Evolutionary conservation across 2,113 vertebrate genomes (phyloP), one percentile per base, ranked within the genome.

Genomic region (Gallinago jamesoni): DNA sequence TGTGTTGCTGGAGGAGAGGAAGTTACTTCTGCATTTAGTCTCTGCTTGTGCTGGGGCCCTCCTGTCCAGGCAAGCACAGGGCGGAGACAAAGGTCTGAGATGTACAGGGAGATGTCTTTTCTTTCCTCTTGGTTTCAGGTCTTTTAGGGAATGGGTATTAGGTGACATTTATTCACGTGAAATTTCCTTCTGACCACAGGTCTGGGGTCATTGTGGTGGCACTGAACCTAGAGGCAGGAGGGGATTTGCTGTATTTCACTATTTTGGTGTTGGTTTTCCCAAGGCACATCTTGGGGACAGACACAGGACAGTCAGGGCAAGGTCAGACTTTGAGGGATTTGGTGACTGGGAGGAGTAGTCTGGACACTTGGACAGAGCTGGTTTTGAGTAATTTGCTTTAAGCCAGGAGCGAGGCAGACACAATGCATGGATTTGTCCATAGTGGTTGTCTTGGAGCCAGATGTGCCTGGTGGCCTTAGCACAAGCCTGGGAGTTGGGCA

Each of bases 1-100:
- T 20, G 28, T 74, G 47, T 68, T 91, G 74, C 75, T 92, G 75
- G 31, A 79, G 14, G 89, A 74, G 81, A 95, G 96, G 96, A 98
- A 97, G 93, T 97, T 67, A 64, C 94, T 98, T 98, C 94, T 97
- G 84, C 94, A 82, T 98, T 98, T 98, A 31, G 28, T 96, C 95
- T 72, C 45, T 96, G 69, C 69, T 94, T 74, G 39, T 95, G 75
- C 91, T 84, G 91, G 47, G 69, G 41, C 73, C 30, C 55, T 93
- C 64, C 83, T 95, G 93, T 95, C 77, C 84, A 66, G 87, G 91
- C 94, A 90, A 74, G 93, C 30, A 3, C 89, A 75, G 93, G 87
- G 57, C 6, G 0, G 78, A 96, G 63, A 35, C 69, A 86, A 30
- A 57, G 48, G 41, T 67, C 30, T 37, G 37, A 94, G 85, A 53